A percentile compares a stretch with the other conserved stretches of the same genome.
phyloP scores from a whole-genome alignment of 2,113 vertebrate genomes.

The Gnathonemus longibarbis region DNA sequence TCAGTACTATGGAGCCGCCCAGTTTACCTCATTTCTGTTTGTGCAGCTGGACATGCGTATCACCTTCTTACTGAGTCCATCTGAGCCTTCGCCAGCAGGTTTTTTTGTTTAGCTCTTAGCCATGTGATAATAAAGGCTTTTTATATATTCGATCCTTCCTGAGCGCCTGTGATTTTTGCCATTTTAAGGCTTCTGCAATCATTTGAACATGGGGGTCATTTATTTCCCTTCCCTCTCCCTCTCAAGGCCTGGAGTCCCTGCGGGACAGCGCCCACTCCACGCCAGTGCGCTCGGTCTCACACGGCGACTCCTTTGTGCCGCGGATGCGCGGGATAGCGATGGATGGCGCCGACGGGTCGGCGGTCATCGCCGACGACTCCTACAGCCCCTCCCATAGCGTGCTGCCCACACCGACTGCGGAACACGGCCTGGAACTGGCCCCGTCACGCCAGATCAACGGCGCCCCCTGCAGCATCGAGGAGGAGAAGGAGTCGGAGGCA shows the following conservation, averaged over 20 bases:
- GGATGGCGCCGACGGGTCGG: conserved; percentile 66
- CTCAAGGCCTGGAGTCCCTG: conserved; percentile 81
- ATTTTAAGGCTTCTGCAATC: neutral
- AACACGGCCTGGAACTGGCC: conserved; percentile 78
- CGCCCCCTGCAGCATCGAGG: conserved; percentile 84
- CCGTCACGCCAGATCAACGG: conserved; percentile 75
- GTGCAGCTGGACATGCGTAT: neutral
- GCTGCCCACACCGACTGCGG: conserved; percentile 85
- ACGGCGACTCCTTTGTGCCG: conserved; percentile 71
- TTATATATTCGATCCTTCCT: no score
- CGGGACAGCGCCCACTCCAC: conserved; percentile 94
- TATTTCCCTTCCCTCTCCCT: neutral
- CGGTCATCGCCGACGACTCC: conserved; percentile 80
- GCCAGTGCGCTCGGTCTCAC: conserved; percentile 81
- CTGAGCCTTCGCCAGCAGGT: neutral
- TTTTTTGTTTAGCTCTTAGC: neutral
- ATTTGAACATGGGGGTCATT: neutral
- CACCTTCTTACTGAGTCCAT: neutral
- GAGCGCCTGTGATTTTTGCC: no score
- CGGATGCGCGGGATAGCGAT: conserved; percentile 62
- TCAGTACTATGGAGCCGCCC: neutral
- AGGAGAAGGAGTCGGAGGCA: conserved; percentile 83
- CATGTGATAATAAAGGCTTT: no score
- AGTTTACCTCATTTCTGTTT: neutral
- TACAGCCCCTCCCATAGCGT: conserved; percentile 90